A percentile compares a stretch with the other conserved stretches of the same genome.
These are phyloP conservation scores for Cathartes aura DNA, from an alignment of 2,113 vertebrate species.

Conservation along the genomic window DNA sequence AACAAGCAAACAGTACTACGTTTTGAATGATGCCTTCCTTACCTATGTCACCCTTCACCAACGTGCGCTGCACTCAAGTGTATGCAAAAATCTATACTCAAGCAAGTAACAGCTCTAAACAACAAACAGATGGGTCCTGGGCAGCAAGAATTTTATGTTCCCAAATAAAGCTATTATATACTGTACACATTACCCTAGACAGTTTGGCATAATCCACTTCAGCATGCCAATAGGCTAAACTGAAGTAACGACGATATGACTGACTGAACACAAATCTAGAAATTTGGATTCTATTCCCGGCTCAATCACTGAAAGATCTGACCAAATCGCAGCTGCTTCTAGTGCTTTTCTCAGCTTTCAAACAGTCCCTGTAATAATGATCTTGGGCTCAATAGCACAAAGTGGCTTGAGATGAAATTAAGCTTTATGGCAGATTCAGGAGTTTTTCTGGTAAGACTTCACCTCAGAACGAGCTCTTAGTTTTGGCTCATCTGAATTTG, in stretches of 20 bases:
- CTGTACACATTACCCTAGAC: background rate
- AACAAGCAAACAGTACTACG: background rate
- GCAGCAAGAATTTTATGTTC: background rate
- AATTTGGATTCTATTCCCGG: background rate
- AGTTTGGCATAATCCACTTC: background rate
- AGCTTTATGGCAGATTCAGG: background rate
- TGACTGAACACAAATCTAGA: background rate
- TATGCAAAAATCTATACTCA: background rate
- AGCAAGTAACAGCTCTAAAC: background rate
- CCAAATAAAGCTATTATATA: background rate
- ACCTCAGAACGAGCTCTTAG: background rate
- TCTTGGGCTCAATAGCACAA: background rate
- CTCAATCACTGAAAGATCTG: background rate
- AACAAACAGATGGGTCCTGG: background rate
- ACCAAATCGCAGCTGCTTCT: background rate
- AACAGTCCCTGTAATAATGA: background rate
- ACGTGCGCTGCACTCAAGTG: rapidly evolving
- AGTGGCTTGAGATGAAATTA: background rate
- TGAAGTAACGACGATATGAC: background rate
- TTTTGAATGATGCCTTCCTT: background rate
- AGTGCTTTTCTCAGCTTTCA: background rate
- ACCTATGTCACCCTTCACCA: background rate
- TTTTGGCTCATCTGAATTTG: background rate
- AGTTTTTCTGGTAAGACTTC: background rate
- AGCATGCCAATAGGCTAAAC: background rate